phyloP scores from a whole-genome alignment of 2,888 invertebrate species.

The Drosophila kambysellisi region DNA sequence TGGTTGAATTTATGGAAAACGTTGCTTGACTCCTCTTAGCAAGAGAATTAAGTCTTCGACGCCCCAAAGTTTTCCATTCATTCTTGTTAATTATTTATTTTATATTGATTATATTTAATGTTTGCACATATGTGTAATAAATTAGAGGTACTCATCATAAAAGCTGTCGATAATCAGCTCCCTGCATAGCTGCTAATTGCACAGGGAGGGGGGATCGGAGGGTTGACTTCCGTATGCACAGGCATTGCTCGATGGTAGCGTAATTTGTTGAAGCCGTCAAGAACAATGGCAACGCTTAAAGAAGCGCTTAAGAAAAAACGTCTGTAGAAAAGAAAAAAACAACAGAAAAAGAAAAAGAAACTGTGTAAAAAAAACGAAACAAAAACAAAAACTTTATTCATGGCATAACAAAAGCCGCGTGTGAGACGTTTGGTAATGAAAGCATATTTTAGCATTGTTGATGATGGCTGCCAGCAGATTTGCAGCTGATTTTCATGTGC shows the following conservation, averaged over 20 bases:
- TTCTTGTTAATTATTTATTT: conserved; percentile 1
- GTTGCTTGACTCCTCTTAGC: too few species aligned
- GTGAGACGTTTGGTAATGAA: conserved; percentile 74
- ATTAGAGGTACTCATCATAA: background rate
- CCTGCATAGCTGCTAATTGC: background rate
- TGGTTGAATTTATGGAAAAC: background rate
- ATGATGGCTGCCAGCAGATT: conserved; percentile 41
- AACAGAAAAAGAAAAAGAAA: conserved; percentile 26
- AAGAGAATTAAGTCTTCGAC: background rate
- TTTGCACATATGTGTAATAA: background rate
- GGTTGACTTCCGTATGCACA: conserved; percentile 56
- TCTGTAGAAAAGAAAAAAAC: conserved; percentile 5
- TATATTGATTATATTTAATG: conserved; percentile 1
- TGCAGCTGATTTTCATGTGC: conserved; percentile 70
- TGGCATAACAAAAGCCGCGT: conserved; percentile 51
- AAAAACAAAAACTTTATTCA: conserved; percentile 37
- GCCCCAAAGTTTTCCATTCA: background rate
- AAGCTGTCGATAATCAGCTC: background rate
- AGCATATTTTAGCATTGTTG: conserved; percentile 76
- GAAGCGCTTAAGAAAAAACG: conserved; percentile 24
- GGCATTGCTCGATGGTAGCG: conserved; percentile 49
- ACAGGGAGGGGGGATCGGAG: background rate
- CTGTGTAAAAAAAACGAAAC: background rate
- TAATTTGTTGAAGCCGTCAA: conserved; percentile 50
- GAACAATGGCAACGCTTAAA: conserved; percentile 38